A percentile compares a stretch with the other conserved stretches of the same genome.
These are phyloP conservation scores for Pammene aurita DNA, from an alignment of 2,888 invertebrate species.

Conservation along the genomic window DNA sequence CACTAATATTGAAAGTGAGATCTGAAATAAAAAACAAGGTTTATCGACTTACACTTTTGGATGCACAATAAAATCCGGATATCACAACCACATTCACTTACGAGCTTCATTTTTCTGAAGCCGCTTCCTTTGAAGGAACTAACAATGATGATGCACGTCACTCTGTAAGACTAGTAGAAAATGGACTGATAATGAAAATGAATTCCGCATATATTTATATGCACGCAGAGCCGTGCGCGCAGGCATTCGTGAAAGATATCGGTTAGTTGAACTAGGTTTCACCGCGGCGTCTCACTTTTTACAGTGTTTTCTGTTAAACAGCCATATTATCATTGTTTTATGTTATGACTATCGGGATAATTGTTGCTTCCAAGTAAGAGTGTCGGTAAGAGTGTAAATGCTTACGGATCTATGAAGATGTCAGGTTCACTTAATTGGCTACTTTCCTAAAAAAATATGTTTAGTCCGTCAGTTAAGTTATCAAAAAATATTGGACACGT, in stretches of 20 bases:
- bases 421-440: constrained; percentile 13
- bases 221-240: constrained; percentile 71
- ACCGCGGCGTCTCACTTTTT: constrained; percentile 54
- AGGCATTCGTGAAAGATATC: constrained; percentile 81
- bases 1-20: constrained; percentile 60
- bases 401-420: constrained; percentile 1
- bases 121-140: constrained; percentile 57
- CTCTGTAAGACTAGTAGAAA: constrained; percentile 70
- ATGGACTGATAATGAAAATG: constrained; percentile 81
- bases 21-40: constrained; percentile 63
- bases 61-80: constrained; percentile 45
- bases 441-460: too few species aligned
- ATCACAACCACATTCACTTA: constrained; percentile 66
- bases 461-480: too few species aligned
- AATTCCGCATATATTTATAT: constrained; percentile 83
- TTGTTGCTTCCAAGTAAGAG: constrained; percentile 48
- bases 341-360: constrained; percentile 46
- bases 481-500: too few species aligned
- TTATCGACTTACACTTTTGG: constrained; percentile 54
- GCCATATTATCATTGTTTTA: constrained; percentile 45
- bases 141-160: constrained; percentile 62
- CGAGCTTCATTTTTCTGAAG: constrained; percentile 78
- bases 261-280: constrained; percentile 68
- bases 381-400: constrained; percentile 26
- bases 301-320: constrained; percentile 46